A percentile compares a stretch with the other conserved stretches of the same genome.
Evolutionary conservation across 2,888 invertebrate genomes (phyloP).

Genomic region (Pollenia labialis): DNA sequence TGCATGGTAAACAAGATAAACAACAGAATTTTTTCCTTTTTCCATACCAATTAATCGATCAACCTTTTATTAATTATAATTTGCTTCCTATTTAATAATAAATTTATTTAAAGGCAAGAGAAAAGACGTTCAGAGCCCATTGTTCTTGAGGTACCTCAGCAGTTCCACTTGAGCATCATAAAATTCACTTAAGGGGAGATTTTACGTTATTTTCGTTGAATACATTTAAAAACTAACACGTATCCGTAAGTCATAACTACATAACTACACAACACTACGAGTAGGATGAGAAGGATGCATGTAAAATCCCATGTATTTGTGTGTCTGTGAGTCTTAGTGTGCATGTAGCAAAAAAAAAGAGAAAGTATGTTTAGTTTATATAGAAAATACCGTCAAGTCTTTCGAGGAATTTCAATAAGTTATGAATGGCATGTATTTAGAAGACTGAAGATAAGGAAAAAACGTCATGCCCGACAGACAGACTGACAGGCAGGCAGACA

Average conservation of each 20-base stretch:
- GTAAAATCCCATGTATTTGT: background rate
- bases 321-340: background rate
- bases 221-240: conserved; percentile 57
- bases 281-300: background rate
- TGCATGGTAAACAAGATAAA: conserved; percentile 2
- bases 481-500: conserved; percentile 4
- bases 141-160: conserved; percentile 13
- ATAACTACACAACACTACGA: background rate
- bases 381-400: conserved; percentile 60
- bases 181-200: conserved; percentile 69
- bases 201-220: conserved; percentile 58
- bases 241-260: conserved; percentile 64
- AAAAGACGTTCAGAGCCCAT: conserved; percentile 19
- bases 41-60: conserved; percentile 17
- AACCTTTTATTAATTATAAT: conserved; percentile 37
- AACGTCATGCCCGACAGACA: conserved; percentile 14
- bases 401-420: conserved; percentile 65
- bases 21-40: background rate
- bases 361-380: conserved; percentile 37
- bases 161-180: conserved; percentile 53
- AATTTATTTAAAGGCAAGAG: background rate
- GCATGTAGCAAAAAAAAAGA: background rate
- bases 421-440: conserved; percentile 63
- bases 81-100: conserved; percentile 28
- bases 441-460: conserved; percentile 28